phyloP scores from a whole-genome alignment of 2,113 vertebrate genomes.

The Campylomormyrus tamandua region DNA sequence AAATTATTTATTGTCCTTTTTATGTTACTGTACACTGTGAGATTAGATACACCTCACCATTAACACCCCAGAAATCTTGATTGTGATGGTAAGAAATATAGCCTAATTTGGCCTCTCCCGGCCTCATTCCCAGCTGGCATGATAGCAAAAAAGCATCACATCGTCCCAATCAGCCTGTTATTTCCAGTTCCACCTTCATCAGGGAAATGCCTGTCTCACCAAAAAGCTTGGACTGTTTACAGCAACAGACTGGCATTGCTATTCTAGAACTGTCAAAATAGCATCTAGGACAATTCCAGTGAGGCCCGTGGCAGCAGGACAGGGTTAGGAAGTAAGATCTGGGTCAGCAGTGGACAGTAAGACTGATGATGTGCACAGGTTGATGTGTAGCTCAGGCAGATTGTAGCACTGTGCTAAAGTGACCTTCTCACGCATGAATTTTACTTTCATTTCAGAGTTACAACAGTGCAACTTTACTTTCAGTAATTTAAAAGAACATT shows the following conservation, averaged over 20 bases:
- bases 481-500: not conserved
- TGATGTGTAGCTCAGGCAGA: not conserved
- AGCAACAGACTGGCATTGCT: not conserved
- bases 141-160: not conserved
- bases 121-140: not conserved
- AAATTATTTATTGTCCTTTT: not conserved
- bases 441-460: not conserved
- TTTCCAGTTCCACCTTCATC: not conserved
- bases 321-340: not conserved
- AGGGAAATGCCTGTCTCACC: not conserved
- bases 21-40: not conserved
- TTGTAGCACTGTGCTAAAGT: not conserved
- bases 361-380: not conserved
- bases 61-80: not conserved
- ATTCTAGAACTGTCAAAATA: conserved; percentile 1
- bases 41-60: not conserved
- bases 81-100: not conserved
- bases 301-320: not conserved
- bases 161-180: not conserved
- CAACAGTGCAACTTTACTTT: not conserved
- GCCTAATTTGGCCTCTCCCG: not conserved
- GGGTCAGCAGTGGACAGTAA: not conserved
- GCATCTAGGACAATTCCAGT: conserved; percentile 5
- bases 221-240: conserved; percentile 1
- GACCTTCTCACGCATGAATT: not conserved